Conservation (phyloP, 2,797 vertebrate species). For the Danio jaintianensis region DNA sequence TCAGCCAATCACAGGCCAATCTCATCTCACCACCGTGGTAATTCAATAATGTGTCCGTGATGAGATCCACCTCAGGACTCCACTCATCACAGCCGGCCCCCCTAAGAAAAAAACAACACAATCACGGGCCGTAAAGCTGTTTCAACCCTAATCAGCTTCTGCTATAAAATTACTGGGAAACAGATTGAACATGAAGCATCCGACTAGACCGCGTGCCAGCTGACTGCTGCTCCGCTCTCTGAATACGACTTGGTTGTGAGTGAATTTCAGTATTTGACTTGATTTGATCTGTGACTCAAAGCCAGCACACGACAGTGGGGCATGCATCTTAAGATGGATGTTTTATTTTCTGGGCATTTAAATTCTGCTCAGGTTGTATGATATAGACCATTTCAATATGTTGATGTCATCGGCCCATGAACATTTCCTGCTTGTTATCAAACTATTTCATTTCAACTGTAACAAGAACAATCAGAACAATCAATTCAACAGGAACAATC, state of each 20-base stretch:
- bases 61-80: constrained; percentile 61
- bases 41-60: constrained; percentile 69
- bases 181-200: constrained; percentile 67
- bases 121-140: constrained; percentile 62
- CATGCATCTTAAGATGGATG: background rate
- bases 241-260: background rate
- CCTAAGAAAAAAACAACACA: constrained; percentile 44
- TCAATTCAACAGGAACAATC: too few relatives aligned
- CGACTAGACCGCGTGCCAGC: constrained; percentile 43
- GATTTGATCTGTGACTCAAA: constrained; percentile 19
- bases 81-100: constrained; percentile 28
- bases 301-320: background rate
- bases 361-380: background rate
- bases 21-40: constrained; percentile 69
- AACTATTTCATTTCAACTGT: too few relatives aligned
- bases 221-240: constrained; percentile 2
- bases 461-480: too few relatives aligned
- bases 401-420: too few relatives aligned
- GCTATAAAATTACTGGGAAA: constrained; percentile 60
- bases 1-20: constrained; percentile 63
- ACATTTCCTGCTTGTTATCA: too few relatives aligned
- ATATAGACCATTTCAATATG: background rate
- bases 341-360: background rate
- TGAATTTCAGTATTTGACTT: constrained; percentile 29
- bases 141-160: constrained; percentile 65